Percentiles rank a stretch among this genome's conserved stretches.
Evolutionary conservation across 92 coral and sea anemone species (phyloP).

Genomic region (Actinernus sp.): DNA sequence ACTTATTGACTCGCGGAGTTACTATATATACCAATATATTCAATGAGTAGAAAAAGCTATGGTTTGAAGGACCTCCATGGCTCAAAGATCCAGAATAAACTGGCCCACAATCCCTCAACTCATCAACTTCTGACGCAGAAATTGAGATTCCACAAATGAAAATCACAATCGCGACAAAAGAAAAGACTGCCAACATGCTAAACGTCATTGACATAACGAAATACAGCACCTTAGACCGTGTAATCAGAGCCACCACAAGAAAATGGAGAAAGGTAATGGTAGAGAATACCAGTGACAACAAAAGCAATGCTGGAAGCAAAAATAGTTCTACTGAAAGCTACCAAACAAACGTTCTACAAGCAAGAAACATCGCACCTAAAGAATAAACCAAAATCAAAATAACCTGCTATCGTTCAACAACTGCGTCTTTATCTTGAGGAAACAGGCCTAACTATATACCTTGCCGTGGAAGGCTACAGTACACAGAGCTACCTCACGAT

Average conservation of each 20-base stretch:
- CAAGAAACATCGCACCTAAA: constrained; percentile 12
- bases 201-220: constrained; percentile 32
- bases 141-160: constrained; percentile 10
- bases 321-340: constrained; percentile 18
- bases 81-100: constrained; percentile 23
- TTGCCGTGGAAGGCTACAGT: not conserved
- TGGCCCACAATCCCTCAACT: constrained; percentile 19
- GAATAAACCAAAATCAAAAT: constrained; percentile 16
- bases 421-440: not conserved
- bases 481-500: not conserved
- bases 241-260: constrained; percentile 40
- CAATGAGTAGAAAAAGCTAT: constrained; percentile 17
- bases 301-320: constrained; percentile 20
- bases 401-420: constrained; percentile 25
- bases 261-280: constrained; percentile 8
- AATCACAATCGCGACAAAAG: constrained; percentile 1
- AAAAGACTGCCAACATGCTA: constrained; percentile 40
- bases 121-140: not conserved
- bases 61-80: constrained; percentile 52
- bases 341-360: constrained; percentile 15
- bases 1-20: constrained; percentile 38
- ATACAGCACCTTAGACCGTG: constrained; percentile 42
- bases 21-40: constrained; percentile 7
- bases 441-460: not conserved
- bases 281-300: constrained; percentile 11